Percentiles rank a stretch among this genome's conserved stretches.
phyloP scores from a whole-genome alignment of 2,797 vertebrate genomes.

The Sebastes aleutianus region DNA sequence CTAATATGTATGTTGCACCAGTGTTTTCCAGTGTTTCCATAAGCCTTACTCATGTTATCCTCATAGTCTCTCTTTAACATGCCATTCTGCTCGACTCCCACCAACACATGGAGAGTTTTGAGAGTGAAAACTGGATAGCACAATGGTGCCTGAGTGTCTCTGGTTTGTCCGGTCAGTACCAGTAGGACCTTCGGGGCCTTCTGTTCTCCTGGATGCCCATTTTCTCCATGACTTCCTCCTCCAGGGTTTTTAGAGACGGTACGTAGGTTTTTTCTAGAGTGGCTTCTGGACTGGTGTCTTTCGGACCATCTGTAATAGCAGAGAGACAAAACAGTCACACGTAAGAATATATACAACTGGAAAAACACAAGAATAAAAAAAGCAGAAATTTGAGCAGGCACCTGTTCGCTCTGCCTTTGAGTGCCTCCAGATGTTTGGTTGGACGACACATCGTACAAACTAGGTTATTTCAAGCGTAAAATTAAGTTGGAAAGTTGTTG shows the following conservation, averaged over 20 bases:
- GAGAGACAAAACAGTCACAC: neutral
- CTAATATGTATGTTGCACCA: constrained; percentile 3
- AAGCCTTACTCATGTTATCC: neutral
- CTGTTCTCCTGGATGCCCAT: constrained; percentile 87
- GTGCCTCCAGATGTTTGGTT: neutral
- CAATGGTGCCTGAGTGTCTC: constrained; percentile 1
- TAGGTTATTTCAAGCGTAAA: neutral
- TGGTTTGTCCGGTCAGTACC: constrained; percentile 84
- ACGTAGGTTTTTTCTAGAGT: constrained; percentile 85
- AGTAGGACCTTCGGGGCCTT: constrained; percentile 83
- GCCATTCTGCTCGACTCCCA: neutral
- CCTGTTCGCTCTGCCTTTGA: neutral
- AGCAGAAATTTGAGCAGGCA: neutral
- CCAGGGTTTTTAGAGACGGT: constrained; percentile 88
- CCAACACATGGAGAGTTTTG: neutral
- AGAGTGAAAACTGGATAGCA: neutral
- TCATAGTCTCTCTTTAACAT: neutral
- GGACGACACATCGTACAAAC: neutral
- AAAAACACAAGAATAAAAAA: neutral
- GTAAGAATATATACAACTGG: neutral
- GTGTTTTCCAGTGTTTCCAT: constrained; percentile 6
- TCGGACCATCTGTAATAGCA: constrained; percentile 86
- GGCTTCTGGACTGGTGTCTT: constrained; percentile 90
- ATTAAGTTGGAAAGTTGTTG: neutral
- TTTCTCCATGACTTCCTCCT: constrained; percentile 94